Evolutionary conservation across 2,888 invertebrate genomes (phyloP), one percentile per base, ranked within the genome.

Genomic region (Marasmarcha lunaedactyla): DNA sequence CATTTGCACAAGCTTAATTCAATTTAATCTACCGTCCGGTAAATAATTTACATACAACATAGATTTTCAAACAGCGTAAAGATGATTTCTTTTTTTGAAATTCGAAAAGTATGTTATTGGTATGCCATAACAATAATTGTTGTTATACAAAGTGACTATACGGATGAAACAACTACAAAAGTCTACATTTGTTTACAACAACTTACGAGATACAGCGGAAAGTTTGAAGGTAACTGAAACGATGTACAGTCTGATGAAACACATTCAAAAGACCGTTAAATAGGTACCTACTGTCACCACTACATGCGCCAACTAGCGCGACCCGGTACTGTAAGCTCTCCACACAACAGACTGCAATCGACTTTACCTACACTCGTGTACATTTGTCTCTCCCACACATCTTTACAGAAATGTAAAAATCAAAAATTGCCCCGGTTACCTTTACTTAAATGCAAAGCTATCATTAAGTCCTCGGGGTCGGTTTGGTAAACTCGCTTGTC

Each of bases 361-460:
- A 55, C 48, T 58, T 47, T 48, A 48, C 41, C 48, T 45, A 42
- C 42, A 51, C 50, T 52, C 55, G 50, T 46, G 47, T 52, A 46
- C 44, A 45, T 49, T 45, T 45, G 46, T 51, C 47, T 50, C 46
- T 52, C 52, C 50, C 4, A 20, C 7, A 20, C 20, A 20, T 5
- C 20, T 3, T 20, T 20, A 7, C 20, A 20, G 20, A 20, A 20
- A 20, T 20, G 20, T 20, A 20, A 46, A 62, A 65, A 72, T 70
- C 58, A 70, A 76, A 67, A 72, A 64, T 69, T 67, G 63, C 67
- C 63, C 63, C 63, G 71, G 72, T 76, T 70, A 71, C 72, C 70
- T 74, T 71, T 73, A 79, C 76, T 78, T 70, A 76, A 78, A 81
- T 76, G 72, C 72, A 77, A 74, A 71, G 70, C 71, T 73, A 76